Evolutionary conservation across 2,888 invertebrate species (phyloP).

Genomic region (Chrysolina haemoptera): DNA sequence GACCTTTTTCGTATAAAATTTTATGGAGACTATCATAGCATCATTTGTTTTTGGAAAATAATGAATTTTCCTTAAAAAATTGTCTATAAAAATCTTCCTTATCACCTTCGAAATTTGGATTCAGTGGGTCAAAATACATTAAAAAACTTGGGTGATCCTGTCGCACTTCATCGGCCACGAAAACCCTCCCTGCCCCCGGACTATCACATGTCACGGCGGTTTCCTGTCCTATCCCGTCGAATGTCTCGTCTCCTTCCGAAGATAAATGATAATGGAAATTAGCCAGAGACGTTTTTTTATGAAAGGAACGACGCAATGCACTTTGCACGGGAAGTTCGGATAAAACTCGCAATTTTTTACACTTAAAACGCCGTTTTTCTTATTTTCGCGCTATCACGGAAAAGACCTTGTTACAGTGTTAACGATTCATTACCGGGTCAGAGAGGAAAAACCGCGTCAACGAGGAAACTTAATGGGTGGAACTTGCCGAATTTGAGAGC

Average conservation of each 20-base stretch:
- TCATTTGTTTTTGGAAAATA: too few relatives aligned
- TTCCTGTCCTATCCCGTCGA: conserved; percentile 51
- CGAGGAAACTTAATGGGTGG: conserved; percentile 13
- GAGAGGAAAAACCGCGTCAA: conserved; percentile 18
- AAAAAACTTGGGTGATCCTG: too few relatives aligned
- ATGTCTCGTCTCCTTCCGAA: conserved; percentile 50
- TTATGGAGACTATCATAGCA: too few relatives aligned
- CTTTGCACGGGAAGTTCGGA: conserved; percentile 57
- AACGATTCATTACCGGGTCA: conserved; percentile 18
- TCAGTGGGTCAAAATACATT: too few relatives aligned
- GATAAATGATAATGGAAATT: conserved; percentile 70
- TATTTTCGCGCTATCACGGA: conserved; percentile 36
- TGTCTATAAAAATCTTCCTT: too few relatives aligned
- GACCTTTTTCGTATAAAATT: too few relatives aligned
- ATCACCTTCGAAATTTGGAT: too few relatives aligned
- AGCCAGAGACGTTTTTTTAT: conserved; percentile 63
- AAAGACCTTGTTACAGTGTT: conserved; percentile 32
- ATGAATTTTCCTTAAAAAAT: too few relatives aligned
- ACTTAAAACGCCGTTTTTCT: conserved; percentile 54
- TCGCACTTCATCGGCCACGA: too few relatives aligned
- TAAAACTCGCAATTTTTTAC: conserved; percentile 54
- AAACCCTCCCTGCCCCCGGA: too few relatives aligned
- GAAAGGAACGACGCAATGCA: conserved; percentile 62
- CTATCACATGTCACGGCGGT: conserved; percentile 60
- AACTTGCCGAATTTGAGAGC: conserved; percentile 10